A percentile compares a stretch with the other conserved stretches of the same genome.
These are phyloP conservation scores for Vulpes vulpes DNA, from an alignment of 2,113 vertebrate genomes.

Conservation along the genomic window DNA sequence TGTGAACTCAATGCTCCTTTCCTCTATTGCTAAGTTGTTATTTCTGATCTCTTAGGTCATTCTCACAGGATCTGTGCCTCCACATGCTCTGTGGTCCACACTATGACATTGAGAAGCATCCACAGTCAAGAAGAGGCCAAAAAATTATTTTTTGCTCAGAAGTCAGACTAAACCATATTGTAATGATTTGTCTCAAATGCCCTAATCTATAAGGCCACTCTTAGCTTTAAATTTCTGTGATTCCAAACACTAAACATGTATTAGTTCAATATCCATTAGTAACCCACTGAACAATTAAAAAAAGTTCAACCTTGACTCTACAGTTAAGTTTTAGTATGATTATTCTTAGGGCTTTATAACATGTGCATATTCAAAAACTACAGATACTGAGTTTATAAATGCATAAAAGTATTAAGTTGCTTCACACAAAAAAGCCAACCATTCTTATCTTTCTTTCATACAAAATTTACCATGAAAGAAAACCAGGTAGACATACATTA, in stretches of 20 bases:
- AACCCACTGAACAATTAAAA: background rate
- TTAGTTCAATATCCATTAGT: background rate
- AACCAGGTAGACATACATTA: background rate
- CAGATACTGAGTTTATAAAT: background rate
- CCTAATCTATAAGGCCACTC: background rate
- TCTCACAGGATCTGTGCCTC: background rate
- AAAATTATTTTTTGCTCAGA: background rate
- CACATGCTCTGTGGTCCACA: no score
- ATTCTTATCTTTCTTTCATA: background rate
- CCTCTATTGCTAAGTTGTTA: background rate
- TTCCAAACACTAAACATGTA: background rate
- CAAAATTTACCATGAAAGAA: background rate
- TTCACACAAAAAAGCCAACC: background rate
- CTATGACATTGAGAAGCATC: background rate
- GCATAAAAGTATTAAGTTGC: background rate
- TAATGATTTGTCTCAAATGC: background rate
- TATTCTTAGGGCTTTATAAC: background rate
- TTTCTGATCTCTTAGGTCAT: background rate
- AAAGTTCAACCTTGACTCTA: background rate
- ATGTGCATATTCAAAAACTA: background rate
- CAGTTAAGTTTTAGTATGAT: background rate
- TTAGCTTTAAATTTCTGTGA: background rate
- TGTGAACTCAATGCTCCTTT: background rate
- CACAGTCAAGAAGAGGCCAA: background rate
- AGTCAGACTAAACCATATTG: background rate